phyloP scores from a whole-genome alignment of 2,797 vertebrate genomes.

The Alfaro cultratus region DNA sequence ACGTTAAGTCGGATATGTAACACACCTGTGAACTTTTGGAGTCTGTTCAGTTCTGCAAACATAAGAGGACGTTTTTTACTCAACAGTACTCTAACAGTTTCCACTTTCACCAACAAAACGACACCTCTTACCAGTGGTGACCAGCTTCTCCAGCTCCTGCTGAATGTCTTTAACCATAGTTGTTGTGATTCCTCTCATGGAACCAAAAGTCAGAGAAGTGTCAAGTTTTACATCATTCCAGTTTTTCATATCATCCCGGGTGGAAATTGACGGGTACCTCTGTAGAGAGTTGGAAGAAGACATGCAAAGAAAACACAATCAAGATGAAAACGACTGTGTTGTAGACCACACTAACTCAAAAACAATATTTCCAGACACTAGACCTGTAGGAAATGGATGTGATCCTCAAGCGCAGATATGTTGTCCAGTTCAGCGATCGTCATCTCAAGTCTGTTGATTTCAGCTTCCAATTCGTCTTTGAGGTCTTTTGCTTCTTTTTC shows the following conservation, averaged over 20 bases:
- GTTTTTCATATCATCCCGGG: conserved; percentile 11
- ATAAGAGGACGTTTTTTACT: conserved; percentile 5
- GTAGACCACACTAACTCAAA: neutral
- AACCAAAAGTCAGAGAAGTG: conserved; percentile 61
- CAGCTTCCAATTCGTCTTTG: conserved; percentile 26
- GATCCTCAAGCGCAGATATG: conserved; percentile 55
- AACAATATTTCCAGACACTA: neutral
- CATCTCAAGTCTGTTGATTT: conserved; percentile 29
- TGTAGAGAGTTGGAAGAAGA: conserved; percentile 20
- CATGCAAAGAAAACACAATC: neutral
- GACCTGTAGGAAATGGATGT: conserved; percentile 72
- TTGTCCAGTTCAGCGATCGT: conserved; percentile 41
- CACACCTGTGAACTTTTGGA: conserved; percentile 65
- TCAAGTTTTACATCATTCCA: conserved; percentile 52
- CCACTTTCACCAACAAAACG: neutral
- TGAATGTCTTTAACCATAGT: conserved; percentile 49
- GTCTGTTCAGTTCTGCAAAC: conserved; percentile 65
- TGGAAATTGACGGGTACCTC: conserved; percentile 48
- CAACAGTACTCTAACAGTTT: accelerated
- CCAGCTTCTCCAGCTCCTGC: conserved; percentile 56
- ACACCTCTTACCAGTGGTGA: conserved; percentile 52
- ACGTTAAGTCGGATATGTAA: neutral
- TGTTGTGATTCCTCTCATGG: conserved; percentile 45
- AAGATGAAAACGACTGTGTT: neutral
- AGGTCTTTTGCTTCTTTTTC: conserved; percentile 38